Conservation (phyloP, 1,140 invertebrate species). For the Caerostris darwini region DNA sequence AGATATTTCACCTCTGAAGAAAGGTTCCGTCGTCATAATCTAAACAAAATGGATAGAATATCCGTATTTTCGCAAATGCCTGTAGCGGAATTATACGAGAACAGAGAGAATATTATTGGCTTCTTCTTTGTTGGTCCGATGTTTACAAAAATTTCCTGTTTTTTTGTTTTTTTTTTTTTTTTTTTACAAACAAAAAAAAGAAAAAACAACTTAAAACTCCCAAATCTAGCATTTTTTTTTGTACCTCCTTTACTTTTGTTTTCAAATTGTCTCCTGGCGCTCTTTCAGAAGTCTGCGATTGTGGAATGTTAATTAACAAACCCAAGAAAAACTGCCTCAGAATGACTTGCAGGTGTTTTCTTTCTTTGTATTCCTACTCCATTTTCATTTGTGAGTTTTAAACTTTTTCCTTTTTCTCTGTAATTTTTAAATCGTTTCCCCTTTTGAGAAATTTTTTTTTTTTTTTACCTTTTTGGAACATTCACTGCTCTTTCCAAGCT, state of each 20-base stretch:
- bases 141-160: not conserved
- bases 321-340: not conserved
- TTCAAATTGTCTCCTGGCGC: not conserved
- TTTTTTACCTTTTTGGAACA: too few species aligned
- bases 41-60: too few species aligned
- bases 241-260: not conserved
- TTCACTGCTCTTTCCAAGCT: not conserved
- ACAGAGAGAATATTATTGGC: too few species aligned
- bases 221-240: not conserved
- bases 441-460: not conserved
- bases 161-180: too few species aligned
- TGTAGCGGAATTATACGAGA: too few species aligned
- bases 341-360: not conserved
- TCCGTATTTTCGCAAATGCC: too few species aligned
- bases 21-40: too few species aligned
- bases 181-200: not conserved
- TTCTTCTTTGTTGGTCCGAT: not conserved
- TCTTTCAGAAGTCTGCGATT: not conserved
- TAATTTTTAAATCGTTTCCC: not conserved
- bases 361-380: not conserved
- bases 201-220: not conserved
- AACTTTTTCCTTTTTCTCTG: not conserved
- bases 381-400: not conserved
- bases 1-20: too few species aligned
- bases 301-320: conserved; percentile 17